Percentiles rank a stretch among this genome's conserved stretches.
phyloP scores from a whole-genome alignment of 2,888 invertebrate genomes.

The Oscheius sp. region DNA sequence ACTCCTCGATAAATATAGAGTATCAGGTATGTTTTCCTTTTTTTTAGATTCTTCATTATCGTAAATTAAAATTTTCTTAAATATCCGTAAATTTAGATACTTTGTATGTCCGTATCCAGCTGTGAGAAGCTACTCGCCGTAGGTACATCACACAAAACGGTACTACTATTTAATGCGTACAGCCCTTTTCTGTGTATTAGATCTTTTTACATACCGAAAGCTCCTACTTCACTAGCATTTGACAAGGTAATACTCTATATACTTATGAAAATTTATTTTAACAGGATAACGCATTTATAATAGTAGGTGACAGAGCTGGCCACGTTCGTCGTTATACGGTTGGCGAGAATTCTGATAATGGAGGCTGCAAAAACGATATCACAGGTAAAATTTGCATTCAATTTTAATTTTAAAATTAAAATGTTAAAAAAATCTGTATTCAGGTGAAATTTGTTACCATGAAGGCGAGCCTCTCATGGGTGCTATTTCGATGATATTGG shows the following conservation, averaged over 20 bases:
- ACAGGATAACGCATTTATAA: constrained; percentile 30
- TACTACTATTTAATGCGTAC: constrained; percentile 39
- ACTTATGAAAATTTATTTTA: not conserved
- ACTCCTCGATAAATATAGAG: not conserved
- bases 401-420: not conserved
- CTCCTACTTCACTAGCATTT: constrained; percentile 53
- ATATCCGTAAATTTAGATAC: constrained; percentile 37
- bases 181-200: not conserved
- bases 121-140: constrained; percentile 34
- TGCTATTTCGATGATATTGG: constrained; percentile 62
- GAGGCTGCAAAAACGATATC: constrained; percentile 37
- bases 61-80: too few relatives aligned
- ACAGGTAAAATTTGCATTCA: constrained; percentile 21
- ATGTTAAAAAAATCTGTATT: constrained; percentile 7
- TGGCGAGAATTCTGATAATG: not conserved
- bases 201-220: constrained; percentile 46
- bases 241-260: constrained; percentile 37
- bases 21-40: not conserved
- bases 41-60: not conserved
- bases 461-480: constrained; percentile 50
- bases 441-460: constrained; percentile 37
- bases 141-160: constrained; percentile 51
- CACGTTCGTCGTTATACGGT: constrained; percentile 49
- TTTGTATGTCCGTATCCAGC: constrained; percentile 40
- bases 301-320: constrained; percentile 57